A percentile compares a stretch with the other conserved stretches of the same genome.
Evolutionary conservation across 2,797 vertebrate species (phyloP).

Genomic region (Myotis findleyi): DNA sequence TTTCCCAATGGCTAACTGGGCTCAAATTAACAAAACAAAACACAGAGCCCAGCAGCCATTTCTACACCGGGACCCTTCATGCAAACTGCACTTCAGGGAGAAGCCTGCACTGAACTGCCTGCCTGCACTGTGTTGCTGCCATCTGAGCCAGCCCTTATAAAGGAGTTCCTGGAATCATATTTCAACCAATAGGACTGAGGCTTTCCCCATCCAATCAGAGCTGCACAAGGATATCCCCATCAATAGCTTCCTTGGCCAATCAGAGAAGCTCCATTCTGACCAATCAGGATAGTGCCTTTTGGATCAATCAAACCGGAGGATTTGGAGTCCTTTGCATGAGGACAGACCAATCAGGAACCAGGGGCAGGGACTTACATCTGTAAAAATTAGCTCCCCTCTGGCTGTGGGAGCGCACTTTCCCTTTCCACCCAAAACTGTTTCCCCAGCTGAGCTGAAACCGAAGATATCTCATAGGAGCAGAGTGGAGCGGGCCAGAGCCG

Average conservation of each 20-base stretch:
- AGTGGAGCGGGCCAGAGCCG: background rate
- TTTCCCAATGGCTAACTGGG: background rate
- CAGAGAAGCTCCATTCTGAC: background rate
- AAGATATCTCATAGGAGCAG: background rate
- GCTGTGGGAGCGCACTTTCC: background rate
- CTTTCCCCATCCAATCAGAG: background rate
- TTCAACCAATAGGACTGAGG: background rate
- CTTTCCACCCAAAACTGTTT: background rate
- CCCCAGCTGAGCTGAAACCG: background rate
- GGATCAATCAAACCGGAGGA: background rate
- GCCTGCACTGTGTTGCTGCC: background rate
- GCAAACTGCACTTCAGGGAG: background rate
- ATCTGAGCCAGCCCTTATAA: background rate
- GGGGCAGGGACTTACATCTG: background rate
- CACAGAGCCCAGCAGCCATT: background rate
- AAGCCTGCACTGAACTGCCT: background rate
- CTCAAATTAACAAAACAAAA: background rate
- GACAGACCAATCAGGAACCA: background rate
- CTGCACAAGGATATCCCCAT: too few species aligned
- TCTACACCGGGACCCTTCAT: background rate
- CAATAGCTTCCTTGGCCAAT: background rate
- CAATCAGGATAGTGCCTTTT: background rate
- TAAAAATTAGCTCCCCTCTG: background rate
- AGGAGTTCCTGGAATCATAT: background rate
- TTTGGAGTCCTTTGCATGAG: background rate